Conservation (phyloP, 2,888 invertebrate genomes). For the Caenorhabditis virilis region DNA sequence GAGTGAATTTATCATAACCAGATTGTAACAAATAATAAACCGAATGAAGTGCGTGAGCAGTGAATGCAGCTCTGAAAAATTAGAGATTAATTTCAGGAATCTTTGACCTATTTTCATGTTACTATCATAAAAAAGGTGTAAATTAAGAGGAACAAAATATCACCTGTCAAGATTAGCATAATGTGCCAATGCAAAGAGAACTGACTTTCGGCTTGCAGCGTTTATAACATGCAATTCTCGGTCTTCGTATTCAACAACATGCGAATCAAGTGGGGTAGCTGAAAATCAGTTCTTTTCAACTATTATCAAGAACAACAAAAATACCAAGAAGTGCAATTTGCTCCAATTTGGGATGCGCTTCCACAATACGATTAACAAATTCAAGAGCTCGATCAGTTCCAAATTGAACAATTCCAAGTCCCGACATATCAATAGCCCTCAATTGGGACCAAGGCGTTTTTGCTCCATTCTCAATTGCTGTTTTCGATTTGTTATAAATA, state of each 20-base stretch:
- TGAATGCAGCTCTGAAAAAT: constrained; percentile 36
- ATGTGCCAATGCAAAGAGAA: constrained; percentile 37
- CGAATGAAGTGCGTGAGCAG: constrained; percentile 50
- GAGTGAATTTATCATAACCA: constrained; percentile 48
- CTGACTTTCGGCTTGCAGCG: constrained; percentile 35
- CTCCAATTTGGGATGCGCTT: constrained; percentile 39
- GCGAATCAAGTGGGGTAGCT: constrained; percentile 50
- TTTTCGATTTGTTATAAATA: constrained; percentile 35
- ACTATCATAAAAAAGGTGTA: no score
- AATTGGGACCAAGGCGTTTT: constrained; percentile 44
- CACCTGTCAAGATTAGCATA: constrained; percentile 43
- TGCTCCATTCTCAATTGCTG: constrained; percentile 19
- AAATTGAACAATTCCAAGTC: constrained; percentile 41
- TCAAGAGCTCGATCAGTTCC: constrained; percentile 43
- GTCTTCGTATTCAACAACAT: constrained; percentile 10
- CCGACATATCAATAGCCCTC: constrained; percentile 50
- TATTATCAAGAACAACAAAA: no score
- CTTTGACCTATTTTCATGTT: no score
- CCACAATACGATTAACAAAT: constrained; percentile 37
- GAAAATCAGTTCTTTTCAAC: constrained; percentile 1
- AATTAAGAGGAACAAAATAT: not conserved
- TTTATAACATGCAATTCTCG: constrained; percentile 34
- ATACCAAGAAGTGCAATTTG: constrained; percentile 43
- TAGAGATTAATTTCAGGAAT: not conserved
- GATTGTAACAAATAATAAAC: constrained; percentile 50